phyloP scores from a whole-genome alignment of 2,888 invertebrate species.

The Synergus gifuensis region DNA sequence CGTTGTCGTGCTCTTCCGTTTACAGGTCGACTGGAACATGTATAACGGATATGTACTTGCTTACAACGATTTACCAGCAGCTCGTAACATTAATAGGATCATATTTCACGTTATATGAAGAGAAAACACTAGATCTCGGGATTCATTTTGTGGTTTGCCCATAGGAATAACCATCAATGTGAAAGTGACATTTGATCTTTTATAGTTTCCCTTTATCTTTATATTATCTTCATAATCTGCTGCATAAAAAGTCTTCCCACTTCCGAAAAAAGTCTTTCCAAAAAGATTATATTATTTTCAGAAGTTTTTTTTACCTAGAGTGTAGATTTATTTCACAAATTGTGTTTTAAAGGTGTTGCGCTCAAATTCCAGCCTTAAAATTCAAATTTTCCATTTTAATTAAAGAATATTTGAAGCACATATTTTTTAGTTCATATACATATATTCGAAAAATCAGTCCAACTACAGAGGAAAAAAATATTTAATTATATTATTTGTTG shows the following conservation, averaged over 20 bases:
- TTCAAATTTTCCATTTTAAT: too few relatives aligned
- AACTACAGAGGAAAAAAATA: too few relatives aligned
- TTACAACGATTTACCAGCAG: conserved; percentile 25
- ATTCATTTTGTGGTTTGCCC: conserved; percentile 34
- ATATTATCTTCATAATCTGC: conserved; percentile 28
- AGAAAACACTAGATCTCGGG: conserved; percentile 17
- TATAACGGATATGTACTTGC: conserved; percentile 22
- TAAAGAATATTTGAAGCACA: too few relatives aligned
- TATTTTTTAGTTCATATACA: too few relatives aligned
- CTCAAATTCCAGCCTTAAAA: too few relatives aligned
- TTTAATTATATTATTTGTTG: too few relatives aligned
- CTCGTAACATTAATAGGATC: conserved; percentile 22
- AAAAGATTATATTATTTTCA: not conserved
- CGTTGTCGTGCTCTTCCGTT: conserved; percentile 1
- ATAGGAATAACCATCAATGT: conserved; percentile 35
- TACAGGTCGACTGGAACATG: conserved; percentile 4
- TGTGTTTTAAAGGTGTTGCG: not conserved
- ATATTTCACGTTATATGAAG: conserved; percentile 39
- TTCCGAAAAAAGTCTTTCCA: not conserved
- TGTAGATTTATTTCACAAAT: not conserved
- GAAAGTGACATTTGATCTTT: conserved; percentile 41
- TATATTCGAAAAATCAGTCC: too few relatives aligned
- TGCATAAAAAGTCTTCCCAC: not conserved
- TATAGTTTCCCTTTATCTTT: conserved; percentile 29
- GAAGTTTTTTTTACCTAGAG: too few relatives aligned